Conservation (phyloP, 92 coral and sea anemone species). For the Palythoa caribaeorum region DNA sequence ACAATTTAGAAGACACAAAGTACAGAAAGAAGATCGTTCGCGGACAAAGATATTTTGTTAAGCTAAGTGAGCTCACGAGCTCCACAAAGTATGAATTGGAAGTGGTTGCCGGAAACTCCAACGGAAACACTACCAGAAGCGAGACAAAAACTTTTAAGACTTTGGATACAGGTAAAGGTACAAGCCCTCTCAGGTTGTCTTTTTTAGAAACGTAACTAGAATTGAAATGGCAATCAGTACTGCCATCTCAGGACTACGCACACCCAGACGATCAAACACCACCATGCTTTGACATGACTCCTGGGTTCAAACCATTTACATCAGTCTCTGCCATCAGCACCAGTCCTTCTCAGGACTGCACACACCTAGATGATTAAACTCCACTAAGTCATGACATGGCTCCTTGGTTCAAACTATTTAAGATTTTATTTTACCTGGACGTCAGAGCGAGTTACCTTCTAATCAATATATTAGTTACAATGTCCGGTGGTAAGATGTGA, state of each 20-base stretch:
- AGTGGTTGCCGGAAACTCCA: conserved; percentile 16
- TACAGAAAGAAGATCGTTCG: neutral
- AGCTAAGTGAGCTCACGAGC: neutral
- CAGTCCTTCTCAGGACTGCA: too few relatives aligned
- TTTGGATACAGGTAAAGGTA: conserved; percentile 5
- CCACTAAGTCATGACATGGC: too few relatives aligned
- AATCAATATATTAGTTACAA: too few relatives aligned
- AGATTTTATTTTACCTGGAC: too few relatives aligned
- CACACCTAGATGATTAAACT: too few relatives aligned
- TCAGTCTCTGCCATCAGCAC: too few relatives aligned
- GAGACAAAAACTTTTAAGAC: neutral
- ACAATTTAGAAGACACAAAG: neutral
- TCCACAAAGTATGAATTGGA: conserved; percentile 16
- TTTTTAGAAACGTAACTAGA: neutral
- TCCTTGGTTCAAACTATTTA: neutral
- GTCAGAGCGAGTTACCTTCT: too few relatives aligned
- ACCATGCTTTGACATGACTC: too few relatives aligned
- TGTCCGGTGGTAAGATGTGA: too few relatives aligned
- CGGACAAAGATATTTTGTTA: neutral
- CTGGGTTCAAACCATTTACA: too few relatives aligned
- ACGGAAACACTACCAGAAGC: conserved; percentile 26
- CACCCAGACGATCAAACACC: neutral
- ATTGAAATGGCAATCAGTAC: too few relatives aligned
- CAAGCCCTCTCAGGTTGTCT: neutral
- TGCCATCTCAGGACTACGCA: too few relatives aligned